Percentiles rank a stretch among this genome's conserved stretches.
Conservation (phyloP, 2,797 vertebrate genomes). For the Gastrophryne carolinensis region DNA sequence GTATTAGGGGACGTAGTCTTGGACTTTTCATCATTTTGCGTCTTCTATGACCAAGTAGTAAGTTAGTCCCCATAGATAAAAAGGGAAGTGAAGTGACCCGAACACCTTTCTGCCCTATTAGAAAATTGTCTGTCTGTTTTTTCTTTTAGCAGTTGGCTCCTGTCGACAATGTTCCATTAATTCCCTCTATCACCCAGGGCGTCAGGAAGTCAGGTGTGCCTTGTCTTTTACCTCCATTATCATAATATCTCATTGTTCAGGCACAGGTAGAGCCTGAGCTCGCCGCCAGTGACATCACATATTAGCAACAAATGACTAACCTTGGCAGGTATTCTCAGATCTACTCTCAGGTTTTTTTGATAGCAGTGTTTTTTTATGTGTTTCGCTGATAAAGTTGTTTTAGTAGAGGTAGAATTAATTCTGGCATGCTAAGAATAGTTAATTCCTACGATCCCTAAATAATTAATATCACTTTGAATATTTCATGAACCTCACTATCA, state of each 20-base stretch:
- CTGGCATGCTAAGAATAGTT: conserved; percentile 28
- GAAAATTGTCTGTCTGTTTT: no score
- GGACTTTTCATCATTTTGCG: no score
- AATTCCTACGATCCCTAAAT: conserved; percentile 30
- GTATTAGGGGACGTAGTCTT: no score
- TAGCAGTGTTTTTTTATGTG: conserved; percentile 30
- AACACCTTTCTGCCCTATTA: no score
- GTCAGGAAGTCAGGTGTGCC: background rate
- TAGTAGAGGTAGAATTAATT: conserved; percentile 27
- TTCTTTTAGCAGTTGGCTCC: no score
- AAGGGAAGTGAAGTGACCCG: no score
- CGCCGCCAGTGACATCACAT: background rate
- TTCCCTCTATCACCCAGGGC: background rate
- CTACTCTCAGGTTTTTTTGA: conserved; percentile 44
- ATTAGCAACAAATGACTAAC: conserved; percentile 3
- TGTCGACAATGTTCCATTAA: no score
- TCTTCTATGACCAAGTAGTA: no score
- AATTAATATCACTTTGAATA: conserved; percentile 46
- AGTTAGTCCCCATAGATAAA: no score
- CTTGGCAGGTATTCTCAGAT: conserved; percentile 27
- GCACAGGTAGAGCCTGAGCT: background rate
- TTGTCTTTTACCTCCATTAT: background rate
- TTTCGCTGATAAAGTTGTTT: conserved; percentile 17
- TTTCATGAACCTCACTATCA: conserved; percentile 31
- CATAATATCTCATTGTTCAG: conserved; percentile 2